Evolutionary conservation across 1,140 invertebrate genomes (phyloP).

Genomic region (Dryas iulia): DNA sequence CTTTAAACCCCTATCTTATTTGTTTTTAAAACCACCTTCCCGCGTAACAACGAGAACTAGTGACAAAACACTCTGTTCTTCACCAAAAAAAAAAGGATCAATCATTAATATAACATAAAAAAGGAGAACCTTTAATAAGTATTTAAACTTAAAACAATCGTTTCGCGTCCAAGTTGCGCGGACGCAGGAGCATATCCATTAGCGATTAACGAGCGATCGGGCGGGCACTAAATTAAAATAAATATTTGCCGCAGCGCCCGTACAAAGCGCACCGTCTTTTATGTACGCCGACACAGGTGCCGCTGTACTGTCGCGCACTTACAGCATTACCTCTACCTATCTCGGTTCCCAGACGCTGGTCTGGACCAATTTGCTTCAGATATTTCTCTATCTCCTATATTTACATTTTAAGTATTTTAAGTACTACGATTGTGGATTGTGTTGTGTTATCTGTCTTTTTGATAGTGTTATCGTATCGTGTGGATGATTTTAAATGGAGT

Average conservation of each 20-base stretch:
- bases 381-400: slow-evolving; percentile 18
- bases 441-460: not conserved
- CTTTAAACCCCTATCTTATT: too few species aligned
- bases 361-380: slow-evolving; percentile 17
- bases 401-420: slow-evolving; percentile 11
- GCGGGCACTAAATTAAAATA: slow-evolving; percentile 74
- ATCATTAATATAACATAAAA: not conserved
- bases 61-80: too few species aligned
- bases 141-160: slow-evolving; percentile 28
- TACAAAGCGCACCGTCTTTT: slow-evolving; percentile 54
- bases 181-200: slow-evolving; percentile 67
- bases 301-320: slow-evolving; percentile 45
- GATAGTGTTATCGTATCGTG: not conserved
- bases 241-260: slow-evolving; percentile 71
- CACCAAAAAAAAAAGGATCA: too few species aligned
- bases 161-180: slow-evolving; percentile 34
- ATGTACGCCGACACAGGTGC: slow-evolving; percentile 71
- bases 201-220: slow-evolving; percentile 72
- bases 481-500: not conserved
- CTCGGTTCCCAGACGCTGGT: not conserved
- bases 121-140: not conserved
- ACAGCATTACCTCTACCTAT: slow-evolving; percentile 19
- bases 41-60: too few species aligned
- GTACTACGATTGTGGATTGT: not conserved
- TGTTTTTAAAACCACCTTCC: too few species aligned